Evolutionary conservation across 35 echinoderm and acorn worm genomes (phyloP).

Genomic region (Hemicentrotus pulcherrimus): DNA sequence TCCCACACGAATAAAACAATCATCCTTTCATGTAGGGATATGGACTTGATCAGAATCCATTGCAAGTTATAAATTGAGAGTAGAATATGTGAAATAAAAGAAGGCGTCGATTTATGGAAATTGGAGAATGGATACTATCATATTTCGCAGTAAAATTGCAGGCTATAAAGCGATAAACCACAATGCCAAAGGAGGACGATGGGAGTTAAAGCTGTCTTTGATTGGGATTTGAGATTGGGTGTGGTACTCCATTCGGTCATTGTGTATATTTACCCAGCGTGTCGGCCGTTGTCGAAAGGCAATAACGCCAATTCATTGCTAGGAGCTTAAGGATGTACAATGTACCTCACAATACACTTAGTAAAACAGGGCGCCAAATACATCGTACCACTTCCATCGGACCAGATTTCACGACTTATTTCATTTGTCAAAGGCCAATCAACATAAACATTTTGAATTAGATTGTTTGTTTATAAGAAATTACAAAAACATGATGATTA

Average conservation of each 20-base stretch:
- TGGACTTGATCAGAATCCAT: not conserved
- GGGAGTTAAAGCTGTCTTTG: not conserved
- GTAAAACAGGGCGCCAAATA: not conserved
- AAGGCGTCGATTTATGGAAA: no score
- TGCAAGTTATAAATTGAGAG: no score
- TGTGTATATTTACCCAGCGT: conserved; percentile 11
- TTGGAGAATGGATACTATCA: not conserved
- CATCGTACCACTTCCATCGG: not conserved
- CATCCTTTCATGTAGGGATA: no score
- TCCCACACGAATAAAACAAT: not conserved
- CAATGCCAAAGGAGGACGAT: not conserved
- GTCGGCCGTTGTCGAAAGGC: not conserved
- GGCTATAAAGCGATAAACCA: not conserved
- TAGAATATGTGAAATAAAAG: no score
- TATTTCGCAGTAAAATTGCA: not conserved
- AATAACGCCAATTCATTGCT: not conserved
- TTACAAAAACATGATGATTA: no score
- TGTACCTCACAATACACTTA: not conserved
- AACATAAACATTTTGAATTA: no score
- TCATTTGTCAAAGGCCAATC: no score
- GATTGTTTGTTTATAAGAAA: no score
- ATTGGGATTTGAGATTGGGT: not conserved
- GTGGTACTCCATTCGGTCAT: not conserved
- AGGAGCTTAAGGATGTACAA: not conserved
- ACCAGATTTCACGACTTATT: not conserved